A percentile compares a stretch with the other conserved stretches of the same genome.
Conservation (phyloP, 35 echinoderm and acorn worm genomes). For the Ophiothrix spiculata region DNA sequence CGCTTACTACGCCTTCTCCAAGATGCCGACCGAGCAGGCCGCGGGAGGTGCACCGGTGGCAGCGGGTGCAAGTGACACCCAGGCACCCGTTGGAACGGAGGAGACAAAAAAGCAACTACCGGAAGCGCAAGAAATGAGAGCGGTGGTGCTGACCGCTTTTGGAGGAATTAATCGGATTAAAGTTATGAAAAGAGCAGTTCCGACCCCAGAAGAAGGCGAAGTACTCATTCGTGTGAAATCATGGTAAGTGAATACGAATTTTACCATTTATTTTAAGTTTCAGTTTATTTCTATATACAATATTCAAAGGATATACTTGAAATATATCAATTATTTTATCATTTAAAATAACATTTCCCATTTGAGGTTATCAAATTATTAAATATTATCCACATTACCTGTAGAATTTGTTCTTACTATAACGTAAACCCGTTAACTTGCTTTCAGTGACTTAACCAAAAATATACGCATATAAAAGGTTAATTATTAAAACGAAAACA, state of each 20-base stretch:
- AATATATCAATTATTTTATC: background rate
- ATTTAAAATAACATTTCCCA: too few species aligned
- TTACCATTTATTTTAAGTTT: background rate
- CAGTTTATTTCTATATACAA: background rate
- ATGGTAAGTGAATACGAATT: slow-evolving; percentile 28
- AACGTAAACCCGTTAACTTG: too few species aligned
- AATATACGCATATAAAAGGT: too few species aligned
- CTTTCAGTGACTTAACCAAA: too few species aligned
- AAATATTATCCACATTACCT: too few species aligned
- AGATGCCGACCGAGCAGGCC: background rate
- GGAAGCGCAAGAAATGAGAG: slow-evolving; percentile 47
- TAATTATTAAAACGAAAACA: too few species aligned
- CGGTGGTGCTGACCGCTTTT: slow-evolving; percentile 39
- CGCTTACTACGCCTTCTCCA: background rate
- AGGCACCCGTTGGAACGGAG: background rate
- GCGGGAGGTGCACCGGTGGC: background rate
- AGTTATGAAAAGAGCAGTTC: slow-evolving; percentile 44
- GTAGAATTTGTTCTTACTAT: too few species aligned
- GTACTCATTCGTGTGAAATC: slow-evolving; percentile 53
- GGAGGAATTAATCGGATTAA: slow-evolving; percentile 32
- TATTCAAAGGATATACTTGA: background rate
- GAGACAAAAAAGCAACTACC: background rate
- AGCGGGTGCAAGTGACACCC: background rate
- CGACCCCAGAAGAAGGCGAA: slow-evolving; percentile 43
- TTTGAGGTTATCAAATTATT: too few species aligned